phyloP scores from a whole-genome alignment of 2,888 invertebrate species.

The Phalera bucephala region DNA sequence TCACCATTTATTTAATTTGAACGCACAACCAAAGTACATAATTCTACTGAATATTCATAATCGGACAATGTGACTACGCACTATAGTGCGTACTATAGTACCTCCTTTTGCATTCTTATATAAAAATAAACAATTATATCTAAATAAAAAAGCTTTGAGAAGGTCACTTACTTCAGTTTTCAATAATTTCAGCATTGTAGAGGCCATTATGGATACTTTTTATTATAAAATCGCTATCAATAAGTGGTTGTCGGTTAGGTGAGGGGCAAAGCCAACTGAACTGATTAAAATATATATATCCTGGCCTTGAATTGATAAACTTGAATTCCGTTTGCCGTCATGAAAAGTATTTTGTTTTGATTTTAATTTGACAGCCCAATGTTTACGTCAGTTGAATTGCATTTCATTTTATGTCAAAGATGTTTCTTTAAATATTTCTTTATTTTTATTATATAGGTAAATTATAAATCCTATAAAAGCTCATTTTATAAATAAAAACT shows the following conservation, averaged over 20 bases:
- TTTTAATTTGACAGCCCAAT: constrained; percentile 15
- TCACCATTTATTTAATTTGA: too few relatives aligned
- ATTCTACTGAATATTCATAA: constrained; percentile 29
- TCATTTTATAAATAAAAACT: too few relatives aligned
- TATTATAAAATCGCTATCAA: constrained; percentile 13
- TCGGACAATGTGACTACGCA: constrained; percentile 25
- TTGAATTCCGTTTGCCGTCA: constrained; percentile 44
- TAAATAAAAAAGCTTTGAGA: constrained; percentile 7
- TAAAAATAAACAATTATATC: constrained; percentile 3
- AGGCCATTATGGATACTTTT: constrained; percentile 50
- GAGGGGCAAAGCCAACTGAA: constrained; percentile 59
- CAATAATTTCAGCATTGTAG: constrained; percentile 68
- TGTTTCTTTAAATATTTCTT: too few relatives aligned
- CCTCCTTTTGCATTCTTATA: constrained; percentile 7
- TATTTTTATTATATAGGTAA: too few relatives aligned
- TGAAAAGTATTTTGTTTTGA: constrained; percentile 25
- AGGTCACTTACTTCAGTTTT: constrained; percentile 70
- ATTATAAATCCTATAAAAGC: too few relatives aligned
- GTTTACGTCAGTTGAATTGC: too few relatives aligned
- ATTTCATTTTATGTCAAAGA: too few relatives aligned
- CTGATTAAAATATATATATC: constrained; percentile 72
- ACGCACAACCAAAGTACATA: too few relatives aligned
- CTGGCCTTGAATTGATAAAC: constrained; percentile 78
- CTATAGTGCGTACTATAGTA: constrained; percentile 10
- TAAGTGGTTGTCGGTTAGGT: constrained; percentile 43